These are phyloP conservation scores for Scophthalmus maximus DNA, from an alignment of 2,113 vertebrate genomes.

Conservation along the genomic window DNA sequence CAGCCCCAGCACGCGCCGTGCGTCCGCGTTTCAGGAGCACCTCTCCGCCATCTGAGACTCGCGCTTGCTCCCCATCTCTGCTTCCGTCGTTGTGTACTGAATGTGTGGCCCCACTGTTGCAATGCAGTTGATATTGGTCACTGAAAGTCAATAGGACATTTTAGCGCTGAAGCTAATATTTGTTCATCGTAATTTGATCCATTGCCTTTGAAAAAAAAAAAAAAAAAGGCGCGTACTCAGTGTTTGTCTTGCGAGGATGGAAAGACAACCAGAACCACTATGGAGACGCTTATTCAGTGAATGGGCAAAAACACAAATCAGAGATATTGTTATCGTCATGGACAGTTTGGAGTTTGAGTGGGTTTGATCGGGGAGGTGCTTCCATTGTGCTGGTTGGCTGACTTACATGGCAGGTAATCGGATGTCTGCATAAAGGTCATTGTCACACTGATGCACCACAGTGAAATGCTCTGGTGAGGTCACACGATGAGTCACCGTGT, in stretches of 20 bases:
- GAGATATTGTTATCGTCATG: not conserved
- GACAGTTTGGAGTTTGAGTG: not conserved
- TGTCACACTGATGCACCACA: not conserved
- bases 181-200: conserved; percentile 22
- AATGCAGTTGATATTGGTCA: conserved; percentile 9
- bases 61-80: not conserved
- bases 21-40: conserved; percentile 88
- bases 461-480: conserved; percentile 15
- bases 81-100: conserved; percentile 13
- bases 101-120: conserved; percentile 19
- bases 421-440: conserved; percentile 10
- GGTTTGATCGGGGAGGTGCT: conserved; percentile 2
- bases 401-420: not conserved
- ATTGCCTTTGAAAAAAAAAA: conserved; percentile 21
- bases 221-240: not conserved
- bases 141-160: conserved; percentile 18
- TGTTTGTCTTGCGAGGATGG: conserved; percentile 5
- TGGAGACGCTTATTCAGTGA: not conserved
- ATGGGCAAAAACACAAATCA: not conserved
- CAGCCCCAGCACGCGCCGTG: conserved; percentile 87
- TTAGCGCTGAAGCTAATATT: conserved; percentile 20
- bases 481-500: conserved; percentile 7
- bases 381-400: not conserved
- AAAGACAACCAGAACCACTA: not conserved
- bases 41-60: conserved; percentile 85